A percentile compares a stretch with the other conserved stretches of the same genome.
Evolutionary conservation across 2,888 invertebrate genomes (phyloP).

Genomic region (Philhelius pedissequus): DNA sequence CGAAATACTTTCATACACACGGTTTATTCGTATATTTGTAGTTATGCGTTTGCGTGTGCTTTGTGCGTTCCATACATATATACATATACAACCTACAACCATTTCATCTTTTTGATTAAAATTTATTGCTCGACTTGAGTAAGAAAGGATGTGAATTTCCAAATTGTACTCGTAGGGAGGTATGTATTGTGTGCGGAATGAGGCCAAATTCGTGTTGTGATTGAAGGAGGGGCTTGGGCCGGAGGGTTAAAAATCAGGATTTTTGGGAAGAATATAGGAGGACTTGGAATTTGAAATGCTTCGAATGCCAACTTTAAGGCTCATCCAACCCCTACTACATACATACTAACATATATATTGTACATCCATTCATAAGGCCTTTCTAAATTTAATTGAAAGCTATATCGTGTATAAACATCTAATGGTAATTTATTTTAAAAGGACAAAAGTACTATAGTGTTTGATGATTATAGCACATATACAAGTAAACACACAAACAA

Average conservation of each 20-base stretch:
- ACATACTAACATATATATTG: too few relatives aligned
- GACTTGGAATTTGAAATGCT: not conserved
- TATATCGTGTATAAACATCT: constrained; percentile 44
- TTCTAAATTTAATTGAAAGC: constrained; percentile 61
- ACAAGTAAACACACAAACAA: not conserved
- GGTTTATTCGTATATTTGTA: not conserved
- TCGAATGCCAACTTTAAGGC: not conserved
- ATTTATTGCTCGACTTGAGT: constrained; percentile 64
- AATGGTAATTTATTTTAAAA: constrained; percentile 61
- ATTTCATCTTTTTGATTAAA: constrained; percentile 65
- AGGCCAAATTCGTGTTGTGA: not conserved
- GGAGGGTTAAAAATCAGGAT: not conserved
- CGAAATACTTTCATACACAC: constrained; percentile 34
- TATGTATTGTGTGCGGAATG: constrained; percentile 6
- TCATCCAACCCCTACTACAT: too few relatives aligned
- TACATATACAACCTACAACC: not conserved
- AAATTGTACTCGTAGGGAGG: too few relatives aligned
- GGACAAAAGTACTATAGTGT: constrained; percentile 32
- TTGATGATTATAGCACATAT: not conserved
- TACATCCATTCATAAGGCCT: too few relatives aligned
- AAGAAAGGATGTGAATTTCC: constrained; percentile 58
- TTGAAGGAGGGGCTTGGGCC: not conserved
- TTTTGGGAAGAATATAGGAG: not conserved
- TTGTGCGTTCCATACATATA: constrained; percentile 29
- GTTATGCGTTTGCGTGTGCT: not conserved